Evolutionary conservation across 2,797 vertebrate genomes (phyloP), one percentile per base, ranked within the genome.

Genomic region (Danio choprae): DNA sequence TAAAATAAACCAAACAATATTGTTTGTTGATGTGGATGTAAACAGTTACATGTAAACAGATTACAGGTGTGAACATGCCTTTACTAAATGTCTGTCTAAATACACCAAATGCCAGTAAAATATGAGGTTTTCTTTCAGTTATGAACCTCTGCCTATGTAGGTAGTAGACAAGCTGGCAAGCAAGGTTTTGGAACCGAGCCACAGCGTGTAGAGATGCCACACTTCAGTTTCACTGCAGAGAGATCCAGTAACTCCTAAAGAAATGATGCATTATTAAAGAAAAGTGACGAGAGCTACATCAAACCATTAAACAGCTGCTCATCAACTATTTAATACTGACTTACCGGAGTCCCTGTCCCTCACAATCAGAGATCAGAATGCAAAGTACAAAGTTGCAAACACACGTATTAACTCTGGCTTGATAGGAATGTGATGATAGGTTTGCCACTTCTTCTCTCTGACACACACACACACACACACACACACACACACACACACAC

Each of bases 351-450:
- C 38, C 53, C 69, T 10, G 9, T 43, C 36, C 50, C 38, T 18
- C n/a, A 41, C n/a, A 53, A 22, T 70, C 29, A 51, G 48, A 53
- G 29, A 53, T 40, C 64, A 67, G 48, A 53, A 69, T 18, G 48
- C 48, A 50, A 67, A 67, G 67, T 53, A 43, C 68, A 15, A 18
- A 46, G 11, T 29, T 46, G 4, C 11, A 12, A 46, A 64, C 10
- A 64, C 10, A 7, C 15, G 7, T 36, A n/a, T 44, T 16, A 41
- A 64, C 62, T 64, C 11, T 1, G 18, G n/a, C n/a, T 56, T 15
- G 36, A 71, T 71, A 16, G 51, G 53, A 71, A 71, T 43, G 51
- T 70, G 29, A 53, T 43, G 69, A 72, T 40, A 22, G 51, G 38
- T 71, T 53, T 0, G 16, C 48, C 67, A 22, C 53, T 73, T 12